Evolutionary conservation across 1,140 invertebrate species (phyloP), one percentile per base, ranked within the genome.

Genomic region (Drosophila oshimai): DNA sequence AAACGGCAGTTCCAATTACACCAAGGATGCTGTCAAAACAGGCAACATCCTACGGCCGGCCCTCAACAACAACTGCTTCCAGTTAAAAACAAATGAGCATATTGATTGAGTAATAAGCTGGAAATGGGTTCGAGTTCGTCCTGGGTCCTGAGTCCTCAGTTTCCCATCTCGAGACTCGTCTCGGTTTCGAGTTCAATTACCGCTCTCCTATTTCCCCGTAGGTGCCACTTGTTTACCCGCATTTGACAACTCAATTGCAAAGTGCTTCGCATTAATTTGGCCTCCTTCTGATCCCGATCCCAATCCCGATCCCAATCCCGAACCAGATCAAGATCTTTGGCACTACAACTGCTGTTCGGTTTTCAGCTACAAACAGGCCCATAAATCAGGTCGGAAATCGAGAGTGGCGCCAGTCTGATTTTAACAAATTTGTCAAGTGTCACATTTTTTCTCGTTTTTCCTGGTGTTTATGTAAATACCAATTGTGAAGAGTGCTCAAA

Each of bases 91-190:
- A 79, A 79, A 74, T 64, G 64, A 79, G 75, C 75, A 47, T 50
- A 51, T 64, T 86, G 80, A 84, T 84, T 86, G 78, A 86, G 80
- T 84, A 84, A 84, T 86, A 75, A 74, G 58, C 54, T 49, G 37
- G 71, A 71, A 77, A 46, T 6, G 51, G 44, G 26, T 20, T 45
- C 15, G 2, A 39, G 55, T 70, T 17, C 39, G 29, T 17, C 39
- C 31, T 17, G 15, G 18, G 57, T 70, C 9, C 7, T 17, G 17
- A 26, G 24, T 24, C 20, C 17, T 42, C 15, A 1, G 9, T 10
- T 6, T n/a, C n/a, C n/a, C n/a, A 3, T 36, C 42, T 64, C 36
- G 26, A 1, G 12, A 22, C 15, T 46, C 20, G 47, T 31, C 17
- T 44, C 10, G 12, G 5, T 17, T 22, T 60, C 45, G 18, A 31